phyloP scores from a whole-genome alignment of 2,797 vertebrate genomes.

The Gymnothorax javanicus region DNA sequence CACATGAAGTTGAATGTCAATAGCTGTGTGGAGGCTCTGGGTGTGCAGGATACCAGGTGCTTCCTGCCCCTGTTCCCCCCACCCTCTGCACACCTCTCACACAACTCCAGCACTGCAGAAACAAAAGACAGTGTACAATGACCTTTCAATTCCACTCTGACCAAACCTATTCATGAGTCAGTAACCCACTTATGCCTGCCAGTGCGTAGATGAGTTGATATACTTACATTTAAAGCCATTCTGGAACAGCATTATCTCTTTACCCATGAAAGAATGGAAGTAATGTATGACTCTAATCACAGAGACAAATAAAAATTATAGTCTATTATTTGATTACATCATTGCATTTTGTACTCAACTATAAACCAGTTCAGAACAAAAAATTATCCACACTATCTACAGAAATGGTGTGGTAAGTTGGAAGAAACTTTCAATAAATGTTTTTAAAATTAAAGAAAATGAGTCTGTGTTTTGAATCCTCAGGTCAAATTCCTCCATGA shows the following conservation, averaged over 20 bases:
- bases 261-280: not conserved
- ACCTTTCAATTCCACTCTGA: not conserved
- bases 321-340: not conserved
- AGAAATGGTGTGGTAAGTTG: not conserved
- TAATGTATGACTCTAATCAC: not conserved
- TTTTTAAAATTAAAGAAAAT: not conserved
- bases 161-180: not conserved
- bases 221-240: not conserved
- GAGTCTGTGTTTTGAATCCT: not conserved
- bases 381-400: not conserved
- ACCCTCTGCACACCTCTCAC: not conserved
- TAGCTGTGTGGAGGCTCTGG: not conserved
- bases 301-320: not conserved
- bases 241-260: not conserved
- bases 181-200: not conserved
- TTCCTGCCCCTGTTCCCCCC: slow-evolving; percentile 13
- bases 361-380: not conserved
- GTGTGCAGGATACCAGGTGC: slow-evolving; percentile 13
- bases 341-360: not conserved
- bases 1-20: not conserved
- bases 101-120: not conserved
- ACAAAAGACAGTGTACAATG: not conserved
- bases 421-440: not conserved
- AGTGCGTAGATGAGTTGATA: not conserved
- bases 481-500: not conserved